phyloP scores from a whole-genome alignment of 2,113 vertebrate species.

The Campylorhamphus procurvoides region DNA sequence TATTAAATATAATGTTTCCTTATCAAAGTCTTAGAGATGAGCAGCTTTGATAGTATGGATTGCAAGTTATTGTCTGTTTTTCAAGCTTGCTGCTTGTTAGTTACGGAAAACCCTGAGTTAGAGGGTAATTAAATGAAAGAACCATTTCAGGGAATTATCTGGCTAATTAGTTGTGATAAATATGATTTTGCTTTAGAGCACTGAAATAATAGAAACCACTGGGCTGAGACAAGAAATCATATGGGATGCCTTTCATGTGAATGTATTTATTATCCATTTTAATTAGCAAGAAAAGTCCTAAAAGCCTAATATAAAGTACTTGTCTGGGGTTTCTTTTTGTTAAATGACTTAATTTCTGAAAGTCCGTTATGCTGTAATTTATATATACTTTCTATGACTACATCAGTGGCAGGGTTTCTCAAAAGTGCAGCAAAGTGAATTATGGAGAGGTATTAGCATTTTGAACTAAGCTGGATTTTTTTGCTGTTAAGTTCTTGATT shows the following conservation, averaged over 20 bases:
- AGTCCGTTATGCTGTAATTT: neutral
- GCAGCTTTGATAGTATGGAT: neutral
- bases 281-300: constrained; percentile 36
- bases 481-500: constrained; percentile 11
- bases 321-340: neutral
- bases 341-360: constrained; percentile 34
- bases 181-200: constrained; percentile 28
- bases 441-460: neutral
- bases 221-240: constrained; percentile 43
- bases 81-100: neutral
- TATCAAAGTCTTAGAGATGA: neutral
- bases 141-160: constrained; percentile 53
- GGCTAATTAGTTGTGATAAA: constrained; percentile 53
- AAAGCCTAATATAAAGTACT: neutral
- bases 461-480: neutral
- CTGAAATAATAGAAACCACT: constrained; percentile 20
- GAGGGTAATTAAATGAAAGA: constrained; percentile 49
- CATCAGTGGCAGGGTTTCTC: constrained; percentile 4
- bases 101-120: neutral
- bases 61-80: neutral
- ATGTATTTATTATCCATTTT: constrained; percentile 35
- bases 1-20: neutral
- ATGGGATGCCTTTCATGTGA: neutral
- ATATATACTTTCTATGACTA: neutral
- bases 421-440: constrained; percentile 16